Base-by-base conservation (phyloP, 1,140 invertebrate species). In the Penaeus vannamei region DNA sequence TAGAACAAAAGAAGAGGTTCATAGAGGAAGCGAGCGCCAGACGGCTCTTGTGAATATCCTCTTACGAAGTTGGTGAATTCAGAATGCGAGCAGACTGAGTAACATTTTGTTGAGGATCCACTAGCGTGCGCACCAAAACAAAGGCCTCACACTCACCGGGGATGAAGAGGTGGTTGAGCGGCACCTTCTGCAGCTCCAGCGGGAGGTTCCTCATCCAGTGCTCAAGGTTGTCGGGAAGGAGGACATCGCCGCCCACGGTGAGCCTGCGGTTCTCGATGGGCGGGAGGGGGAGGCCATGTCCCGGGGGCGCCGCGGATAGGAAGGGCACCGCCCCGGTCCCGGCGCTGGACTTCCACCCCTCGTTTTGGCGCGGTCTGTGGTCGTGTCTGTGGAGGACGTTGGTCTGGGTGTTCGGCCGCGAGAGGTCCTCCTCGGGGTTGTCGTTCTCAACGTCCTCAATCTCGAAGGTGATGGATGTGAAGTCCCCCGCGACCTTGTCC, bases 141-240 rank as follows among this genome's bases (percentile, higher is more conserved):
- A 53, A 17, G 17, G 53, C 53, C 53, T 53, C 53, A 53, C 26
- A 66, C 82, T 89, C 23, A 89, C 87, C 87, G 61, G 87, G 87
- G 22, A 89, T 89, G 72, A 77, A 89, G 60, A 89, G 87, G 59
- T 89, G 72, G 72, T 89, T 89, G 82, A 89, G 72, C 22, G 82
- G 87, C 22, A 89, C 23, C 20, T 29, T 42, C 59, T 84, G 81
- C n/a, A 89, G 72, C 5, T 46, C 12, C 23, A 29, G 53, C 7
- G 82, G 82, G 23, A 89, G 82, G 72, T 26, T 26, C 2, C 82
- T 62, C 87, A 89, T 89, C 87, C 87, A 89, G 17, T n/a, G 64
- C 61, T 89, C 87, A 1, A 85, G 83, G 26, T 26, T 32, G 60
- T 89, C 76, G 19, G 60, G 42, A 8, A 32, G 60, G 10, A 42